Base-by-base conservation (phyloP, 2,797 vertebrate genomes). In the Manis javanica region DNA sequence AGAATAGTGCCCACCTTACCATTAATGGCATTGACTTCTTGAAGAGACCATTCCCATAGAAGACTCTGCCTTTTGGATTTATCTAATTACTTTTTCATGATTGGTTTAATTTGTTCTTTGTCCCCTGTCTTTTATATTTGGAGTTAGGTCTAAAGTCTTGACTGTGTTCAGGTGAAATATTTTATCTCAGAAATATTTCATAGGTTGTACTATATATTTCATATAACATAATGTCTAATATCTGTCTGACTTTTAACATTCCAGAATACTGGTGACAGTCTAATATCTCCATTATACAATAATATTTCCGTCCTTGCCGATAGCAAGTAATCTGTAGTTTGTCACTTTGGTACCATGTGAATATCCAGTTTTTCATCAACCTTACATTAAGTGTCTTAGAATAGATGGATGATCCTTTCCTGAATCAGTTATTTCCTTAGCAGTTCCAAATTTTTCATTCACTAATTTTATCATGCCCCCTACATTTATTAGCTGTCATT, bases 101-200 rank as follows among this genome's bases (percentile, higher is more conserved):
- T 87, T 93, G 53, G 19, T 77, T 86, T 94, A 92, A 82, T 77
- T 94, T 81, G 31, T 84, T 86, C 14, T 82, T 91, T 82, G n/a
- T 81, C 42, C 31, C 18, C 7, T 34, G 91, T 91, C 57, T 75
- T 91, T 39, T 42, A 55, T 77, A 69, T 46, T 37, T 89, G 53
- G n/a, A 86, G 12, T 92, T 82, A 75, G 72, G 81, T 85, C 16
- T 90, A 59, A 90, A 94, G 49, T 18, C 37, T 95, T 69, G n/a
- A 83, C 66, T 91, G 77, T 93, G 51, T 90, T 90, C 21, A 77
- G 42, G 39, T 89, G 85, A 79, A 92, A 81, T 92, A 64, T 74
- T 87, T 77, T 72, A 59, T 74, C 49, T 7, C 55, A 87, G 78
- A 86, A 93, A 72, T 79, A 69, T 46, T 94, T 82, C 5, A 42